Base-by-base conservation (phyloP, 2,888 invertebrate genomes). In the Acleris cristana region DNA sequence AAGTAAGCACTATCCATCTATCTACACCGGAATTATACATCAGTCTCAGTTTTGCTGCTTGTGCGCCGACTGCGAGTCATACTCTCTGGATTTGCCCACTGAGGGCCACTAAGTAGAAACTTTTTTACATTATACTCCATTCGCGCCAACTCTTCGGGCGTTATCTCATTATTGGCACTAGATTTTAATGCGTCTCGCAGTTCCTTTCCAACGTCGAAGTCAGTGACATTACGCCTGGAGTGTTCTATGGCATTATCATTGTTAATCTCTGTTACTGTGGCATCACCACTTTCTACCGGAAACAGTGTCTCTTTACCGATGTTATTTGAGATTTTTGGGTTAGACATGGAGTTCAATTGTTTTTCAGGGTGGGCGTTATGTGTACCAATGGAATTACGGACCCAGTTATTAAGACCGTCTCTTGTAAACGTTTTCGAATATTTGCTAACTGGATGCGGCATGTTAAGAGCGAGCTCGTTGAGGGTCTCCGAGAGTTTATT, bases 101-200 rank as follows among this genome's bases (percentile, higher is more conserved):
- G 87, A 19, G 91, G 88, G 3, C 93, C 93, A 66, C 95, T 95
- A 80, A 95, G 90, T 74, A 96, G 85, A 84, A 96, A 96, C 82
- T 95, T 95, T 84, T 95, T 96, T n/a, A 96, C 96, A 81, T 96
- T 95, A 79, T 95, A 95, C 80, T 96, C 96, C 95, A 96, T 96
- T 80, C 95, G 94, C 21, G 95, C 95, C 74, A 95, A 94, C 81
- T 95, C 95, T 73, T 94, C 94, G 10, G 93, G 87, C 21, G 92
- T 86, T 69, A 92, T 89, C 63, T 89, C 87, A 71, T 87, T 90
- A 57, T 88, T 87, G 16, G 81, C 80, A 71, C 87, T 89, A 5
- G 80, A 79, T 69, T 86, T 83, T 48, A 88, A 77, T 3, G 81
- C 82, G 57, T 87, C 84, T 44, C 76, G 71, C 58, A 87, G 75